These are phyloP conservation scores for Agonopterix arenella DNA, from an alignment of 2,888 invertebrate species.

Conservation along the genomic window DNA sequence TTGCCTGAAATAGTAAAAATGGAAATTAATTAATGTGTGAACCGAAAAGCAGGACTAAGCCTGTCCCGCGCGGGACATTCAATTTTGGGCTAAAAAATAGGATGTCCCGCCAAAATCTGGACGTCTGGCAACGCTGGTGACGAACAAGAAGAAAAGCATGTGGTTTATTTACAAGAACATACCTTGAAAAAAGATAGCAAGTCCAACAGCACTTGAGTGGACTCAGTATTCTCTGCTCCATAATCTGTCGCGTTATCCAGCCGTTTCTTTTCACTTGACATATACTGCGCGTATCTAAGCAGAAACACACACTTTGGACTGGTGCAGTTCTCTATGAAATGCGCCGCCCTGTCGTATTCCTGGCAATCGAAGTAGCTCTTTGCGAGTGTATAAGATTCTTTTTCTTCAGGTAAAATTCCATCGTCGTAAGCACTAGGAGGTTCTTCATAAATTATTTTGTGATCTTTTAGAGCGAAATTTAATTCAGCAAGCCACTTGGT, in stretches of 20 bases:
- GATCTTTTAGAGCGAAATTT: slow-evolving; percentile 84
- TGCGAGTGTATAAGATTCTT: slow-evolving; percentile 85
- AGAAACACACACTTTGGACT: slow-evolving; percentile 87
- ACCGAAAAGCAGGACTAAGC: too few relatives aligned
- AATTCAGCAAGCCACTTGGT: slow-evolving; percentile 94
- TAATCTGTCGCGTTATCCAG: slow-evolving; percentile 81
- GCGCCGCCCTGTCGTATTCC: slow-evolving; percentile 93
- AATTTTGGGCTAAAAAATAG: too few relatives aligned
- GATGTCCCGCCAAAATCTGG: too few relatives aligned
- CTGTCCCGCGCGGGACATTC: too few relatives aligned
- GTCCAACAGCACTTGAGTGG: slow-evolving; percentile 61
- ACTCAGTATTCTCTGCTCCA: slow-evolving; percentile 56
- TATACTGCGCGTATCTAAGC: slow-evolving; percentile 89
- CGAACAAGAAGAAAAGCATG: too few relatives aligned
- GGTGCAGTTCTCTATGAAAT: slow-evolving; percentile 83
- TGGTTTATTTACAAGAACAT: slow-evolving; percentile 1
- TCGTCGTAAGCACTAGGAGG: slow-evolving; percentile 48
- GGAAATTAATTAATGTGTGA: too few relatives aligned
- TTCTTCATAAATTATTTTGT: slow-evolving; percentile 76
- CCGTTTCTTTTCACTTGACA: slow-evolving; percentile 93
- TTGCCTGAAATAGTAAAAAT: slow-evolving; percentile 46
- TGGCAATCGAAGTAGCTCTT: slow-evolving; percentile 93
- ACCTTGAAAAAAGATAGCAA: slow-evolving; percentile 67
- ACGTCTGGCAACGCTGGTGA: too few relatives aligned
- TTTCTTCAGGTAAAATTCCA: slow-evolving; percentile 77